Evolutionary conservation across 2,888 invertebrate species (phyloP), one percentile per base, ranked within the genome.

Genomic region (Leucoptera coffeella): DNA sequence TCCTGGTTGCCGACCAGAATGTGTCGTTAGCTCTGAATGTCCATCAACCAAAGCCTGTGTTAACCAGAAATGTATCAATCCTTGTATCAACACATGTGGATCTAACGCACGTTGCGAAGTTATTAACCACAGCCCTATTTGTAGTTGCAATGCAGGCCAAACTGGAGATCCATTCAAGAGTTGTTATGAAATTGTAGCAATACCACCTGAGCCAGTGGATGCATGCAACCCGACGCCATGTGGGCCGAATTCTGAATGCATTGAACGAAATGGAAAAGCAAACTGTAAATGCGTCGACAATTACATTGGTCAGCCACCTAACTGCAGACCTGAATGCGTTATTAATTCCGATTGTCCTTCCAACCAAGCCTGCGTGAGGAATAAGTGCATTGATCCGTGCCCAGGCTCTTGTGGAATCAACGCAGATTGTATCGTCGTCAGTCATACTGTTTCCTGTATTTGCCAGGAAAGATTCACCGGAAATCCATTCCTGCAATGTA

Each of bases 111-210:
- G 79, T 19, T 91, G 91, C 50, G 80, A 82, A 40, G 86, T 89
- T 2, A 78, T 87, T 15, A 86, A 86, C 47, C 90, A 91, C 45
- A 88, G 88, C 47, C 90, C 90, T 9, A 82, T 89, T 30, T 91
- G 91, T 47, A 84, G 80, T 36, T 91, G 91, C 45, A 82, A 82
- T 29, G 55, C 75, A 12, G 82, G 81, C 12, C 80, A 82, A 51
- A 78, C 80, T 13, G 88, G 88, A 20, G 86, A 87, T 77, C 86
- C 87, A 27, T 85, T 87, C 57, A 78, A 79, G 46, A 78, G 81
- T 37, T 85, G 85, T 45, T 72, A 77, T 33, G 76, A 79, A 37
- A 58, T 79, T 25, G 31, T 50, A 8, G 34, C 40, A 48, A 64
- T 42, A 51, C 50, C 32, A 39, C 50, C 43, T 35, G 54, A 41